phyloP scores from a whole-genome alignment of 2,888 invertebrate species.

The Diarsia rubi region DNA sequence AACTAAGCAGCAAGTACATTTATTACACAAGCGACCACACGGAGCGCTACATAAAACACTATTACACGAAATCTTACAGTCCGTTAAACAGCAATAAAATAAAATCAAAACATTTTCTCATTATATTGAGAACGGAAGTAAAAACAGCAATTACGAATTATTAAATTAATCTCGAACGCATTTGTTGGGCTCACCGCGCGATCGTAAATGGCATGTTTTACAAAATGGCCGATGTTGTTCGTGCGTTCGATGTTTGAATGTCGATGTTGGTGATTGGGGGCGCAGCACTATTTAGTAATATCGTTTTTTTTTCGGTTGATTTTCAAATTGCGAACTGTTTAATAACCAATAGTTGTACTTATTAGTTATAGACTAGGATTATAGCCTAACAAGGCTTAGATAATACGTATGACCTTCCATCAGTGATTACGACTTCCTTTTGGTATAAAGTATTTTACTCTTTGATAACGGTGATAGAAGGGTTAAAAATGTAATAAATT shows the following conservation, averaged over 20 bases:
- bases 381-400: background rate
- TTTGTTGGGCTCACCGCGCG: slow-evolving; percentile 70
- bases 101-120: slow-evolving; percentile 78
- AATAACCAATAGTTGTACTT: background rate
- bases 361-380: background rate
- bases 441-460: no score
- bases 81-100: slow-evolving; percentile 70
- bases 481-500: background rate
- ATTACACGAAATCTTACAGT: slow-evolving; percentile 63
- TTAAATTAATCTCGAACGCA: slow-evolving; percentile 79
- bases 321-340: slow-evolving; percentile 10
- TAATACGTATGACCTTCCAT: background rate
- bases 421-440: background rate
- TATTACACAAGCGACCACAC: slow-evolving; percentile 61
- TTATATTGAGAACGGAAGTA: slow-evolving; percentile 78
- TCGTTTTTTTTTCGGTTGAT: background rate
- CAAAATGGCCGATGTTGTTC: slow-evolving; percentile 69
- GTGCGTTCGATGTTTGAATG: slow-evolving; percentile 62
- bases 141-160: slow-evolving; percentile 83
- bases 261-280: slow-evolving; percentile 58
- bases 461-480: no score
- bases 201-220: slow-evolving; percentile 79
- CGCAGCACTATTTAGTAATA: slow-evolving; percentile 50
- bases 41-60: slow-evolving; percentile 62
- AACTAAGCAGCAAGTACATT: slow-evolving; percentile 20